A percentile compares a stretch with the other conserved stretches of the same genome.
Evolutionary conservation across 2,888 invertebrate genomes (phyloP).

Genomic region (Apantesis nais): DNA sequence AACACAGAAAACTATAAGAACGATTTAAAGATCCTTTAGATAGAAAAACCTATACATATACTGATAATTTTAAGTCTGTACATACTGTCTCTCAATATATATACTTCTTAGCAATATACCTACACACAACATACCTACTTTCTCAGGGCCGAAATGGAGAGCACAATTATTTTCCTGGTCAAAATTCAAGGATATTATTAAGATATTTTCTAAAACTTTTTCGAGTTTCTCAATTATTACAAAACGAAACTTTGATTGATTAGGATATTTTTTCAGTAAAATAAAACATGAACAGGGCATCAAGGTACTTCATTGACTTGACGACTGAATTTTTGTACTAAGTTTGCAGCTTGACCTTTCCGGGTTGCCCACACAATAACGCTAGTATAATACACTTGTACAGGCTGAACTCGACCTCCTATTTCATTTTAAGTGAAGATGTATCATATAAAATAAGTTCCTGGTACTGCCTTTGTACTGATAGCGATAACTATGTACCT

Average conservation of each 20-base stretch:
- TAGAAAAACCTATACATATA: background rate
- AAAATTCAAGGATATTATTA: background rate
- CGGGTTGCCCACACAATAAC: conserved; percentile 9
- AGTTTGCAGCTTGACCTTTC: conserved; percentile 15
- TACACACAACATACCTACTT: background rate
- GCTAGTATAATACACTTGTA: conserved; percentile 8
- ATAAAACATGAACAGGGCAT: background rate
- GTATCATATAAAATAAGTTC: conserved; percentile 14
- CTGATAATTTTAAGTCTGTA: background rate
- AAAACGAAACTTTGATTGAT: background rate
- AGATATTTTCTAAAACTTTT: background rate
- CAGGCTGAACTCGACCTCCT: conserved; percentile 18
- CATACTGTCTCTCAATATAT: background rate
- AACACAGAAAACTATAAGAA: background rate
- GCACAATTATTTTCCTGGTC: background rate
- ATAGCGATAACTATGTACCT: conserved; percentile 6
- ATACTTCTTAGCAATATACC: too few species aligned
- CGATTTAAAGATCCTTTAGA: background rate
- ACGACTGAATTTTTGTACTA: conserved; percentile 6
- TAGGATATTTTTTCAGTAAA: background rate
- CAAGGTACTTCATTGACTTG: background rate
- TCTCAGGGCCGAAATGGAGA: background rate
- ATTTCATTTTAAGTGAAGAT: conserved; percentile 20
- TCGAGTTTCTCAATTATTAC: background rate
- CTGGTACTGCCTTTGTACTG: conserved; percentile 18